phyloP scores from a whole-genome alignment of 64 coral and sea anemone species.

The Pocillopora verrucosa region DNA sequence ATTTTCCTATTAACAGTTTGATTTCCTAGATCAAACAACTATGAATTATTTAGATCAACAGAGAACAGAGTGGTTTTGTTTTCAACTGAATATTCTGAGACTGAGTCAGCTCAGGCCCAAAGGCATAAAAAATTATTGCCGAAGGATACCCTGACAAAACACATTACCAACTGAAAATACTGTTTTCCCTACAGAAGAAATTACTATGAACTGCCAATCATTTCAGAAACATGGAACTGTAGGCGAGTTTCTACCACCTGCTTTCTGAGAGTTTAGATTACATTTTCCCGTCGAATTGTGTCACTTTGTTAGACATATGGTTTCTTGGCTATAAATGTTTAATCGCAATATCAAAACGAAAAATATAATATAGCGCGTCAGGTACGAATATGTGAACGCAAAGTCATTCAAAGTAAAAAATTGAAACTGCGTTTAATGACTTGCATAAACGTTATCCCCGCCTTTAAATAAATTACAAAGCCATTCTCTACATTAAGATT shows the following conservation, averaged over 20 bases:
- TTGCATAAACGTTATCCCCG: not conserved
- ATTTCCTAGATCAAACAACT: constrained; percentile 21
- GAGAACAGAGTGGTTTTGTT: not conserved
- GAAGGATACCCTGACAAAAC: too few relatives aligned
- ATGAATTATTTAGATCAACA: constrained; percentile 6
- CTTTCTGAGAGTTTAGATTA: not conserved
- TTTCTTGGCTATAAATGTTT: constrained; percentile 37
- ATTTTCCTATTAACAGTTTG: not conserved
- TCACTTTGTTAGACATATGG: constrained; percentile 4
- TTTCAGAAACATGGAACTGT: not conserved
- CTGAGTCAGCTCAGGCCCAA: too few relatives aligned
- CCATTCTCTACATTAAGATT: not conserved
- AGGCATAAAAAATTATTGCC: not conserved
- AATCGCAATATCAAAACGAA: constrained; percentile 28
- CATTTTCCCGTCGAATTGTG: not conserved
- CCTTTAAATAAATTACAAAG: not conserved
- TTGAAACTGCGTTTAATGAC: not conserved
- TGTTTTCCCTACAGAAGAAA: not conserved
- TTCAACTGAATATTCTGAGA: not conserved
- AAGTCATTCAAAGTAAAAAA: not conserved
- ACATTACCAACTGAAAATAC: not conserved
- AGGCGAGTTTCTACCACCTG: not conserved
- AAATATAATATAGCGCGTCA: not conserved
- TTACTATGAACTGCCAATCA: not conserved
- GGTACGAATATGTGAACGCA: not conserved